A percentile compares a stretch with the other conserved stretches of the same genome.
phyloP scores from a whole-genome alignment of 2,797 vertebrate species.

The Micrastur ruficollis region DNA sequence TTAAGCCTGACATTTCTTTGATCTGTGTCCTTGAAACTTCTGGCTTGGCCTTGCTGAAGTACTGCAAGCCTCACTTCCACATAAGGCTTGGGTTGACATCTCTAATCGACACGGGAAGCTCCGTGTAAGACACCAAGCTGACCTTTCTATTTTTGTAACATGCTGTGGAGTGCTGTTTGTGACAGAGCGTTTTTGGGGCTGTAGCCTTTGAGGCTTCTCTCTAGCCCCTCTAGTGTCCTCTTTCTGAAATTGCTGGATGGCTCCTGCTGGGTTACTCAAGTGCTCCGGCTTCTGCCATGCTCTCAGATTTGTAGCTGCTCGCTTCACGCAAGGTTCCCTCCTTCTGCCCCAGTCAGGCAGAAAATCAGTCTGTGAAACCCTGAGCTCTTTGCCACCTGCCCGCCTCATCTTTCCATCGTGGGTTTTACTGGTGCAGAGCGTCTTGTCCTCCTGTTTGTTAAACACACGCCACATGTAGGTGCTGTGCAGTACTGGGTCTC shows the following conservation, averaged over 20 bases:
- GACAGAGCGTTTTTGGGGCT: background rate
- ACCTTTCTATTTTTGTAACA: background rate
- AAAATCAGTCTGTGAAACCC: background rate
- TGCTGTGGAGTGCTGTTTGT: background rate
- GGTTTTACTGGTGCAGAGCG: background rate
- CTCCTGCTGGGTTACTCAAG: background rate
- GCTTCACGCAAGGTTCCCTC: background rate
- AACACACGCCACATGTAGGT: rapidly evolving
- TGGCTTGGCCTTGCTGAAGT: background rate
- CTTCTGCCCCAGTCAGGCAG: background rate
- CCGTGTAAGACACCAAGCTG: rapidly evolving
- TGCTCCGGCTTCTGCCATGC: background rate
- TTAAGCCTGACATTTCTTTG: background rate
- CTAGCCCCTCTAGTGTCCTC: background rate
- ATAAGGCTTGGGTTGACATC: background rate
- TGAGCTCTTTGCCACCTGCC: background rate
- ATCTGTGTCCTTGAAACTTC: background rate
- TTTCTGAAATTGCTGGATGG: background rate
- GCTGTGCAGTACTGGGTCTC: background rate
- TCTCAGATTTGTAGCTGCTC: background rate
- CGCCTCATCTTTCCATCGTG: rapidly evolving
- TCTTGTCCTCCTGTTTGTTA: background rate
- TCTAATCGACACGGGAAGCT: background rate
- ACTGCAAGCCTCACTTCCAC: background rate
- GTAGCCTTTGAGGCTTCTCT: background rate